phyloP scores from a whole-genome alignment of 2,888 invertebrate species.

The Microchrysa polita region DNA sequence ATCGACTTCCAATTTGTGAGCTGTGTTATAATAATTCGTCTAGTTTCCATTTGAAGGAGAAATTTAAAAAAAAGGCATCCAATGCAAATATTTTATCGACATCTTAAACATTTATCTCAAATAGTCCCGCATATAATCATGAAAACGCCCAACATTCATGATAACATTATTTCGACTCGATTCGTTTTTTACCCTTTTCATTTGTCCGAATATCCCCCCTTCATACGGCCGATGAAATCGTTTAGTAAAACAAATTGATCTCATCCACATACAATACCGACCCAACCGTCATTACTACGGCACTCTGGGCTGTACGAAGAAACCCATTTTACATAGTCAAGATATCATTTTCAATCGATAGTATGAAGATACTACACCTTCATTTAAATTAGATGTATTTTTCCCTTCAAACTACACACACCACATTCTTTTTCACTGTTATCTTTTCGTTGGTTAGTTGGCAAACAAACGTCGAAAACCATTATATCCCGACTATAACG shows the following conservation, averaged over 20 bases:
- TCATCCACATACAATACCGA: neutral
- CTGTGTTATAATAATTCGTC: neutral
- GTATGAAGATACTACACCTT: conserved; percentile 12
- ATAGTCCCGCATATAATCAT: neutral
- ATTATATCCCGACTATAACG: neutral
- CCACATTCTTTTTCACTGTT: conserved; percentile 11
- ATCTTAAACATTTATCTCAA: neutral
- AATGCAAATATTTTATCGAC: too few relatives aligned
- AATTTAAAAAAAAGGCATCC: too few relatives aligned
- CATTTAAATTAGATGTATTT: conserved; percentile 40
- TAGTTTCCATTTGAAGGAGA: too few relatives aligned
- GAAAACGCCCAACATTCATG: neutral
- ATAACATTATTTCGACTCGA: neutral
- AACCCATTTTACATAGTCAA: neutral
- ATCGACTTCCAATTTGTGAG: too few relatives aligned
- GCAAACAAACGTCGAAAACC: neutral
- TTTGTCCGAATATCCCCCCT: neutral
- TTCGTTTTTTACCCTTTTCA: conserved; percentile 1
- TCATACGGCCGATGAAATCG: conserved; percentile 1
- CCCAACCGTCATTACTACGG: too few relatives aligned
- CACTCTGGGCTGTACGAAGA: neutral
- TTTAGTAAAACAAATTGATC: conserved; percentile 28
- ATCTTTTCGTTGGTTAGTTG: conserved; percentile 11
- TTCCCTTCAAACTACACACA: conserved; percentile 28
- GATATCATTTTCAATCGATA: conserved; percentile 6